Evolutionary conservation across 2,113 vertebrate species (phyloP).

Genomic region (Forbesichthys papilliferus): DNA sequence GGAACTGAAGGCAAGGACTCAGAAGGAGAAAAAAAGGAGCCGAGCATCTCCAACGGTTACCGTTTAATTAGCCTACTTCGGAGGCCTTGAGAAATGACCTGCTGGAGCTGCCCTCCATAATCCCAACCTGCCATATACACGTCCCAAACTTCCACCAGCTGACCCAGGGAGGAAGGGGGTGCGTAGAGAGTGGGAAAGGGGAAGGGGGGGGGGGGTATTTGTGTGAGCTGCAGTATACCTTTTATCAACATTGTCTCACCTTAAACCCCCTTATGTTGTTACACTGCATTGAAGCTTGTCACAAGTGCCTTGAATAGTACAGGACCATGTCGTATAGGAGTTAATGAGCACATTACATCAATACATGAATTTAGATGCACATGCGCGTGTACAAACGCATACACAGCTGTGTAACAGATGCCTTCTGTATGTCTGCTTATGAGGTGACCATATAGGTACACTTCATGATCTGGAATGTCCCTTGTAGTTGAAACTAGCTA

Average conservation of each 20-base stretch:
- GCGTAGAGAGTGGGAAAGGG: background rate
- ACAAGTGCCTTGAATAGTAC: too few species aligned
- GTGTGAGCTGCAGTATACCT: slow-evolving; percentile 45
- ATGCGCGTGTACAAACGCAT: too few species aligned
- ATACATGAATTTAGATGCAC: too few species aligned
- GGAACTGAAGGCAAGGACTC: slow-evolving; percentile 32
- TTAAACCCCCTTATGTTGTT: slow-evolving; percentile 8
- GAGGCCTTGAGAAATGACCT: slow-evolving; percentile 66
- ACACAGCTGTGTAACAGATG: background rate
- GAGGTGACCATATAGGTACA: too few species aligned
- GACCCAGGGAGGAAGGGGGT: slow-evolving; percentile 26
- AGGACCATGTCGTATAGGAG: too few species aligned
- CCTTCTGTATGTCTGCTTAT: too few species aligned
- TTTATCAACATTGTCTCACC: slow-evolving; percentile 23
- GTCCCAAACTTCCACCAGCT: slow-evolving; percentile 40
- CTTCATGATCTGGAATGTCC: too few species aligned
- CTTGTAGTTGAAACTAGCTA: too few species aligned
- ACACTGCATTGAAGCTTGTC: too few species aligned
- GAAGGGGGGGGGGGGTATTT: slow-evolving; percentile 15
- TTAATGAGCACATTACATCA: too few species aligned
- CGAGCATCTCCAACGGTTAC: slow-evolving; percentile 54
- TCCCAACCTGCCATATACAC: slow-evolving; percentile 59
- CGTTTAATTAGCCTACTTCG: slow-evolving; percentile 71
- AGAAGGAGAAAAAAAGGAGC: slow-evolving; percentile 37
- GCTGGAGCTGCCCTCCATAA: slow-evolving; percentile 58